These are phyloP conservation scores for Agriopis leucophaearia DNA, from an alignment of 2,888 invertebrate genomes.

Conservation along the genomic window DNA sequence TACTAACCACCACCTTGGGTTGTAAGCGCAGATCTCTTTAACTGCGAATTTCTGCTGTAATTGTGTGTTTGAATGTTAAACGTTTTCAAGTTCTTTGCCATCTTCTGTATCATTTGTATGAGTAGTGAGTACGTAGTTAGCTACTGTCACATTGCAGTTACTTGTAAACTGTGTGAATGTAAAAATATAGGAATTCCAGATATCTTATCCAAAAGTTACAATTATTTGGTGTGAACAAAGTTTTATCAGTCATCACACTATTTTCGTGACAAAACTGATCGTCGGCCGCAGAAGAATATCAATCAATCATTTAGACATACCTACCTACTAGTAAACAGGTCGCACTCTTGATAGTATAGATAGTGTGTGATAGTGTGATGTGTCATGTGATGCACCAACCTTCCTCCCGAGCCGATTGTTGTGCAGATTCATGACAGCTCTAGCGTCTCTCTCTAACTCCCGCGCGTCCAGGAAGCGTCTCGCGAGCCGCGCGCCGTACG, in stretches of 20 bases:
- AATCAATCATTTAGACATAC: too few species aligned
- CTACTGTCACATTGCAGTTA: too few species aligned
- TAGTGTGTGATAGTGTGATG: too few species aligned
- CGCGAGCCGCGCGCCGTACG: conserved; percentile 93
- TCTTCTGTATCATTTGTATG: not conserved
- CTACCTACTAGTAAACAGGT: too few species aligned
- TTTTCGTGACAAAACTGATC: too few species aligned
- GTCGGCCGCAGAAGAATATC: too few species aligned
- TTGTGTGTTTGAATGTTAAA: conserved; percentile 10
- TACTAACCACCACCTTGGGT: not conserved
- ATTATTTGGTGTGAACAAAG: too few species aligned
- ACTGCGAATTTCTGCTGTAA: conserved; percentile 9
- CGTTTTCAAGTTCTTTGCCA: conserved; percentile 9
- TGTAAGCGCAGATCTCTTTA: conserved; percentile 8
- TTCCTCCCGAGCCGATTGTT: conserved; percentile 98
- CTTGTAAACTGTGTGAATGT: too few species aligned
- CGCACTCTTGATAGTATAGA: too few species aligned
- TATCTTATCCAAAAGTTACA: too few species aligned
- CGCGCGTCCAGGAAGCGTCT: conserved; percentile 96
- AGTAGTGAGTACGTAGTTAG: not conserved
- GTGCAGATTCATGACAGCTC: conserved; percentile 98
- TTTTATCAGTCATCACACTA: too few species aligned
- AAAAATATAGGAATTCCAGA: too few species aligned
- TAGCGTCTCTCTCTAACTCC: conserved; percentile 95
- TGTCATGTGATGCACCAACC: conserved; percentile 86